Percentiles rank a stretch among this genome's conserved stretches.
Conservation (phyloP, 2,797 vertebrate genomes). For the Erpetoichthys calabaricus region DNA sequence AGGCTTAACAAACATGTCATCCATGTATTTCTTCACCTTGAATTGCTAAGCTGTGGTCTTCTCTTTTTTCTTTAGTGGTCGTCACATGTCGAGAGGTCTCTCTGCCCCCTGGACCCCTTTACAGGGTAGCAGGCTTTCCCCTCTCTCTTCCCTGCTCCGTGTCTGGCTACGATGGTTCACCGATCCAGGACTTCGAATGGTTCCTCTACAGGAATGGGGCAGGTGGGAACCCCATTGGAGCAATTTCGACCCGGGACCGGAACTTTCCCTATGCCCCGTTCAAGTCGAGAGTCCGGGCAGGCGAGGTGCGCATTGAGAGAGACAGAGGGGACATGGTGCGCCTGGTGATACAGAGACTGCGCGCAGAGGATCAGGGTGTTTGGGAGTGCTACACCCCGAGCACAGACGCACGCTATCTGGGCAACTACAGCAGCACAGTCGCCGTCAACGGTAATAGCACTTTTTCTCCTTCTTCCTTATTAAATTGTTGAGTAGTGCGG, state of each 20-base stretch:
- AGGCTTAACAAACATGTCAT: too few relatives aligned
- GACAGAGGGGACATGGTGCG: constrained; percentile 52
- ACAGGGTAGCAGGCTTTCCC: constrained; percentile 62
- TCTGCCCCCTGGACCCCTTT: constrained; percentile 59
- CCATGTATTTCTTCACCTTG: too few relatives aligned
- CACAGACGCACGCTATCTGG: constrained; percentile 60
- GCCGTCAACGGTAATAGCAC: constrained; percentile 53
- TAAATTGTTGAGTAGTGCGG: too few relatives aligned
- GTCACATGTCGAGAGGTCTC: constrained; percentile 53
- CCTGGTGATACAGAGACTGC: constrained; percentile 56
- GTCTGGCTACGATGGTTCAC: constrained; percentile 53
- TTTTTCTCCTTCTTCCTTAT: too few relatives aligned
- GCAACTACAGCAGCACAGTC: constrained; percentile 65
- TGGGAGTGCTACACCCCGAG: constrained; percentile 80
- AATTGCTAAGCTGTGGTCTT: too few relatives aligned
- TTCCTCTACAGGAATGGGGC: constrained; percentile 54
- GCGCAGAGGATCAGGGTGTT: constrained; percentile 58
- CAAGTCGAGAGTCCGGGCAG: constrained; percentile 43
- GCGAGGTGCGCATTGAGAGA: constrained; percentile 64
- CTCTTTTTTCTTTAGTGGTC: constrained; percentile 32
- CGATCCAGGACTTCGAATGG: constrained; percentile 79
- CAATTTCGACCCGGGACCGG: constrained; percentile 65
- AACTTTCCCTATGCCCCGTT: constrained; percentile 58
- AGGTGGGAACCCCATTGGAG: constrained; percentile 44
- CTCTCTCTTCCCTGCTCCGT: constrained; percentile 62